Evolutionary conservation across 2,797 vertebrate species (phyloP), one percentile per base, ranked within the genome.

Genomic region (Syncerus caffer): DNA sequence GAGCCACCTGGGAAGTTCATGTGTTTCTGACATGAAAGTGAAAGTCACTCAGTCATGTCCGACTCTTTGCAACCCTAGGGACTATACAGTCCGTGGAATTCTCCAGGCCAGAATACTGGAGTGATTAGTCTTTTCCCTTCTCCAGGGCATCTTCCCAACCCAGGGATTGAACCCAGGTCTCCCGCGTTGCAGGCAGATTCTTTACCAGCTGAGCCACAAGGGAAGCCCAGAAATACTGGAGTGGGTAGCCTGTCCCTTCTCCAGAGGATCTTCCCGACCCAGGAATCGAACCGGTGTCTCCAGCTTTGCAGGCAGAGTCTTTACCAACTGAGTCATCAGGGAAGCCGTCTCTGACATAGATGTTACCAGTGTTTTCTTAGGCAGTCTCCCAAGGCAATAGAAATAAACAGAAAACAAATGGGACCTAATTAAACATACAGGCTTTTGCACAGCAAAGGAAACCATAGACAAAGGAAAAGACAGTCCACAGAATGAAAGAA

Each of bases 201-300:
- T 74, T 42, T 74, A 42, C 34, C 67, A 13, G 21, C 67, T 42
- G 34, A 74, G 21, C 9, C 67, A 74, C 21, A 23, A 38, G 67
- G 34, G 34, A 38, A 3, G 11, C 67, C 34, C 34, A 0, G 25
- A 6, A 74, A 74, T 42, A 6, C 34, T 42, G 67, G 67, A 74
- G 67, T 74, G 34, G 34, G 34, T 42, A 38, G 12, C 67, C 67
- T 38, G 21, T 38, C 34, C 67, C 67, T 74, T 25, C 67, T 74
- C 11, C 21, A 14, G 67, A 0, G 0, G 67, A 74, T 42, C 34
- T 25, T 74, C 21, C 34, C 1, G 0, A 25, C 67, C 38, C 34
- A 25, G 67, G 34, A 74, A 74, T 42, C 0, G 3, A 74, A 42
- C 12, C 1, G 0, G 12, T 19, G 34, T 25, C 12, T 42, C 38